Percentiles rank a stretch among this genome's conserved stretches.
Evolutionary conservation across 2,888 invertebrate species (phyloP).

Genomic region (Itoplectis maculator): DNA sequence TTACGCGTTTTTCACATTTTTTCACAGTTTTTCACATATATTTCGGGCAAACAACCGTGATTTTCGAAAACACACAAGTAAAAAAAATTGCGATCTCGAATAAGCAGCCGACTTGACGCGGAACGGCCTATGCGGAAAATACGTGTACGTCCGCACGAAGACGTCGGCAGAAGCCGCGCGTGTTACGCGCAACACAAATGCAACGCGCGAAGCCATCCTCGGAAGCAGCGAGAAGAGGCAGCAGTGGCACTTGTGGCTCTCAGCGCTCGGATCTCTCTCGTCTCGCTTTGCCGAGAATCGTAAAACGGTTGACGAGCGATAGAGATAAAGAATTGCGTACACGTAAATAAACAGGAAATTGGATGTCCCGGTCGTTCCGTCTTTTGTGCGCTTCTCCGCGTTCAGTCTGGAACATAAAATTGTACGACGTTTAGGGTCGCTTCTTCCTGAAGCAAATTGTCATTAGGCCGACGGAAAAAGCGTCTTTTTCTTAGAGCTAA

Average conservation of each 20-base stretch:
- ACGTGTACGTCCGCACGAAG: not conserved
- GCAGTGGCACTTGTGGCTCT: not conserved
- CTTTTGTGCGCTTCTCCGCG: not conserved
- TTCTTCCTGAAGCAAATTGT: not conserved
- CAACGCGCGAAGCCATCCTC: not conserved
- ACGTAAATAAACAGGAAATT: conserved; percentile 18
- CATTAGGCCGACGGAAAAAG: not conserved
- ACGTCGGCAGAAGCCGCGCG: not conserved
- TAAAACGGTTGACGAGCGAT: not conserved
- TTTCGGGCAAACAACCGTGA: too few relatives aligned
- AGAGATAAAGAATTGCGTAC: not conserved
- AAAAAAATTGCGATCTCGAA: not conserved
- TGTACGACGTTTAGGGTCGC: not conserved
- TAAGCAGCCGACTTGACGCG: not conserved
- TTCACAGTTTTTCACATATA: too few relatives aligned
- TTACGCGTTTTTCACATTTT: too few relatives aligned
- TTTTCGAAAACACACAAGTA: too few relatives aligned
- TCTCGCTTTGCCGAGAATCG: not conserved
- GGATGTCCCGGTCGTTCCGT: not conserved
- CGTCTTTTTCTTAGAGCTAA: not conserved
- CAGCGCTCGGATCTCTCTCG: not conserved
- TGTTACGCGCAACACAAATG: not conserved
- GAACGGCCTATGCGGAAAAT: not conserved
- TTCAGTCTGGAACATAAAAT: conserved; percentile 11
- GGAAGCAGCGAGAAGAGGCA: too few relatives aligned